phyloP scores from a whole-genome alignment of 2,888 invertebrate genomes.

The Neoaliturus tenellus region DNA sequence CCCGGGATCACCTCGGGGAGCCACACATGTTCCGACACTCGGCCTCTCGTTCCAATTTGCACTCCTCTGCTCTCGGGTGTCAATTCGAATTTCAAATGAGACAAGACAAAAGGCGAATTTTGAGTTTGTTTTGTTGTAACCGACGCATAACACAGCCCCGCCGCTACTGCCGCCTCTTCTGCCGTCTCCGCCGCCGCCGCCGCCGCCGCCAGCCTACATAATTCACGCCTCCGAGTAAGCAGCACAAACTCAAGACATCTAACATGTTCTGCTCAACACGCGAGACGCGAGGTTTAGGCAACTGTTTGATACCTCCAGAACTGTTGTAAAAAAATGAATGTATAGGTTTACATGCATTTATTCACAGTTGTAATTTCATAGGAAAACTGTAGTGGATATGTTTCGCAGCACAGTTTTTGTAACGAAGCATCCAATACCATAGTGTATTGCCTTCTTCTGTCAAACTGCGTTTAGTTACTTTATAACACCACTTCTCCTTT shows the following conservation, averaged over 20 bases:
- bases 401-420: too few relatives aligned
- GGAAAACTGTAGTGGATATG: too few relatives aligned
- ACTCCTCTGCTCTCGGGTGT: conserved; percentile 32
- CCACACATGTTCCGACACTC: conserved; percentile 12
- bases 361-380: too few relatives aligned
- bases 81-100: conserved; percentile 55
- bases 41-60: conserved; percentile 42
- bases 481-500: too few relatives aligned
- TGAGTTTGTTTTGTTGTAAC: conserved; percentile 39
- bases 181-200: background rate
- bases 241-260: background rate
- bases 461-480: too few relatives aligned
- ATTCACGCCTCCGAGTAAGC: background rate
- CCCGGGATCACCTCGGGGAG: conserved; percentile 11
- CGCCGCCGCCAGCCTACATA: conserved; percentile 22
- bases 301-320: too few relatives aligned
- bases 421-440: too few relatives aligned
- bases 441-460: too few relatives aligned
- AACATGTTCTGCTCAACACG: too few relatives aligned
- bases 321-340: too few relatives aligned
- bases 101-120: conserved; percentile 52
- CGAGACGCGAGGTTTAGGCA: too few relatives aligned
- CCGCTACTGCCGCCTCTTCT: background rate
- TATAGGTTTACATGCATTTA: too few relatives aligned
- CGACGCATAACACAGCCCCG: conserved; percentile 13